A percentile compares a stretch with the other conserved stretches of the same genome.
Evolutionary conservation across 2,797 vertebrate species (phyloP).

Genomic region (Epinephelus malabaricus): DNA sequence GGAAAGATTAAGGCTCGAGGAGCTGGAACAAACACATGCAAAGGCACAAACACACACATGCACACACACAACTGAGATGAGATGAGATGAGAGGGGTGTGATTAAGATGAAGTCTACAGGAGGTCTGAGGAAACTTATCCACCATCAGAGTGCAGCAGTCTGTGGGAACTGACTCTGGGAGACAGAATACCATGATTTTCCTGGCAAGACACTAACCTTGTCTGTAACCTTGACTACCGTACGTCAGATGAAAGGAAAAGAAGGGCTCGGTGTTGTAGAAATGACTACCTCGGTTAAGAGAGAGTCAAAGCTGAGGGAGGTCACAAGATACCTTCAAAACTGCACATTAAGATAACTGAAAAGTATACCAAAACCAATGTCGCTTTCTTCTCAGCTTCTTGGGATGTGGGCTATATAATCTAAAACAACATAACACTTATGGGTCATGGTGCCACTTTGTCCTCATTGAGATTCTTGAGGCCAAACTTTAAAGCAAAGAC

Average conservation of each 20-base stretch:
- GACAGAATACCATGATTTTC: slow-evolving; percentile 67
- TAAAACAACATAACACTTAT: slow-evolving; percentile 2
- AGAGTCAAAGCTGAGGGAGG: slow-evolving; percentile 22
- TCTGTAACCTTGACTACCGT: slow-evolving; percentile 55
- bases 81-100: slow-evolving; percentile 64
- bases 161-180: slow-evolving; percentile 70
- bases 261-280: slow-evolving; percentile 10
- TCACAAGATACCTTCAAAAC: not conserved
- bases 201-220: slow-evolving; percentile 61
- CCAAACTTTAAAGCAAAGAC: not conserved
- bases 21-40: slow-evolving; percentile 67
- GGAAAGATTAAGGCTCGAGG: slow-evolving; percentile 69
- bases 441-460: slow-evolving; percentile 1
- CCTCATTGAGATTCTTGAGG: not conserved
- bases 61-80: slow-evolving; percentile 53
- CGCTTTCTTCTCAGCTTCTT: not conserved
- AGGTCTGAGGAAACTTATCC: slow-evolving; percentile 72
- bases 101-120: slow-evolving; percentile 71
- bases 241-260: slow-evolving; percentile 58
- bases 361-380: not conserved
- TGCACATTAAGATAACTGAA: not conserved
- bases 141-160: slow-evolving; percentile 62
- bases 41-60: slow-evolving; percentile 32
- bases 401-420: slow-evolving; percentile 12
- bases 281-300: slow-evolving; percentile 6